Percentiles rank a stretch among this genome's conserved stretches.
These are phyloP conservation scores for Cervus canadensis DNA, from an alignment of 2,113 vertebrate species.

Conservation along the genomic window DNA sequence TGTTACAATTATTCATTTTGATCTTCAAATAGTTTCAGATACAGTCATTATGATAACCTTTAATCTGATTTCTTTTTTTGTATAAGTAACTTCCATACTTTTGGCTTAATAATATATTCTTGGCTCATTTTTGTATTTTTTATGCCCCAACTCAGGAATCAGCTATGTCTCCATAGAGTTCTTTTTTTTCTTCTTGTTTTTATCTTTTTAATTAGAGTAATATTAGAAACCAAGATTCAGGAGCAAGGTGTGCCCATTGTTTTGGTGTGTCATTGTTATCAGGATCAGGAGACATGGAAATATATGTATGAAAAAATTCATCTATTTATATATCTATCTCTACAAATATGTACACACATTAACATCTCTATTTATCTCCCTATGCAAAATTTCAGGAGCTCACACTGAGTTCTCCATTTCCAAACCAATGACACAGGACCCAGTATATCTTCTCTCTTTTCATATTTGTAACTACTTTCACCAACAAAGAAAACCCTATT, in stretches of 20 bases:
- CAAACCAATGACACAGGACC: not conserved
- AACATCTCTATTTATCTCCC: not conserved
- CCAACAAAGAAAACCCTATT: not conserved
- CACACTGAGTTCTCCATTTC: not conserved
- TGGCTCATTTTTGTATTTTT: not conserved
- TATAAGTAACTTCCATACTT: not conserved
- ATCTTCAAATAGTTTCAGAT: not conserved
- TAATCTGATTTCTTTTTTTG: not conserved
- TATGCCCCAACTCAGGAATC: not conserved
- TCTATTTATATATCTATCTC: not conserved
- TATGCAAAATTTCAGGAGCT: not conserved
- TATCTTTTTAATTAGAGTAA: not conserved
- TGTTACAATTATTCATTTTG: not conserved
- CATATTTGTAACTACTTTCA: not conserved
- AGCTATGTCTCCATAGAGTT: not conserved
- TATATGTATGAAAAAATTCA: not conserved
- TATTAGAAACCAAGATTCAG: not conserved
- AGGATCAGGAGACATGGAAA: not conserved
- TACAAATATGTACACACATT: not conserved
- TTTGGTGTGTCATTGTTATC: not conserved
- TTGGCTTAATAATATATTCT: not conserved
- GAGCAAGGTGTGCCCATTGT: not conserved
- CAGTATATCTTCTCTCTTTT: not conserved
- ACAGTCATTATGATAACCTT: not conserved
- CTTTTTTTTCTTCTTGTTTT: not conserved